Evolutionary conservation across 2,888 invertebrate genomes (phyloP).

Genomic region (Microctonus aethiopoides): DNA sequence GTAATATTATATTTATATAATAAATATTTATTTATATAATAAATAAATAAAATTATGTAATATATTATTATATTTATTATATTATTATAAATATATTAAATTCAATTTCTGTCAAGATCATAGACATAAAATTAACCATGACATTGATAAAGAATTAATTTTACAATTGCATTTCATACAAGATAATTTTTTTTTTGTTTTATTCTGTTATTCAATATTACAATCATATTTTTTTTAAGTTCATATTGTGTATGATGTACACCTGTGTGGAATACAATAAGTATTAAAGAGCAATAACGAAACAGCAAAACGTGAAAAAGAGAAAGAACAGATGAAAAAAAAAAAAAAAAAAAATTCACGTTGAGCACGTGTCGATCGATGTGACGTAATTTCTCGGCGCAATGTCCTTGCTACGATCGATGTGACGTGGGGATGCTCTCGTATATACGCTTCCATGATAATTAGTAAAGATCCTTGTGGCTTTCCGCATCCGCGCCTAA

Average conservation of each 20-base stretch:
- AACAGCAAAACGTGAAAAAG: background rate
- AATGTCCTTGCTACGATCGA: constrained; percentile 39
- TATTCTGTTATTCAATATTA: background rate
- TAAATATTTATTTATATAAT: no score
- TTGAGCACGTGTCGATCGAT: constrained; percentile 35
- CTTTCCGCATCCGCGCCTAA: constrained; percentile 13
- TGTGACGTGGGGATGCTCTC: constrained; percentile 17
- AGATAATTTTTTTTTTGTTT: background rate
- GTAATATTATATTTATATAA: no score
- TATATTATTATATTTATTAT: no score
- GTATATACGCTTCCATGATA: constrained; percentile 23
- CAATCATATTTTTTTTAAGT: background rate
- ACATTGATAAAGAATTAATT: background rate
- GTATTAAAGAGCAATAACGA: background rate
- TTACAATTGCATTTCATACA: background rate
- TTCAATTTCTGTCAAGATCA: constrained; percentile 57
- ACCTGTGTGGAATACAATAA: background rate
- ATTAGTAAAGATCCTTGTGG: constrained; percentile 21
- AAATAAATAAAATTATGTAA: no score
- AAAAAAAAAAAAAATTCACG: background rate
- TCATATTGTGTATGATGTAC: background rate
- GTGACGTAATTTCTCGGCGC: constrained; percentile 41
- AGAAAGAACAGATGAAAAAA: background rate
- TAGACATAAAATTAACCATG: background rate
- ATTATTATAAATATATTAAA: no score